Evolutionary conservation across 1,140 invertebrate genomes (phyloP).

Genomic region (Lutraria rhynchaena): DNA sequence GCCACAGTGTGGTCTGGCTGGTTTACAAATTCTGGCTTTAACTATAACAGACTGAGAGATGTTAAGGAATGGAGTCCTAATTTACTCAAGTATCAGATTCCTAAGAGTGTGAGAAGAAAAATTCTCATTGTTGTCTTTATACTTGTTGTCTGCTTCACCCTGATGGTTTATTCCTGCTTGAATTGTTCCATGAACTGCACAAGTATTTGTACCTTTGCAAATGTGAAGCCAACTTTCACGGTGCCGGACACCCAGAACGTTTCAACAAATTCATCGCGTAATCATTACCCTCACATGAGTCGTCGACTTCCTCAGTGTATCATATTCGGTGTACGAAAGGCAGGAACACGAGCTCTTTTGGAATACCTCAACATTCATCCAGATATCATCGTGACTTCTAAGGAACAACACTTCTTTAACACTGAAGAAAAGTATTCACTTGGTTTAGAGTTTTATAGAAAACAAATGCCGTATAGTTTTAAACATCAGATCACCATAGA

Average conservation of each 20-base stretch:
- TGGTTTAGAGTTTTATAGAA: conserved; percentile 82
- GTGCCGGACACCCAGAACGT: background rate
- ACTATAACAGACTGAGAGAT: background rate
- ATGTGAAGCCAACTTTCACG: conserved; percentile 11
- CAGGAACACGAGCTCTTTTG: conserved; percentile 83
- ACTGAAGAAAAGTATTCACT: conserved; percentile 78
- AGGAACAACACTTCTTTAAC: conserved; percentile 83
- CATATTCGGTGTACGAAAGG: conserved; percentile 83
- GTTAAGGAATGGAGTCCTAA: background rate
- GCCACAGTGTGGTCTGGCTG: background rate
- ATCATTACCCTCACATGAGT: conserved; percentile 55
- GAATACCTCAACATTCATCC: conserved; percentile 82
- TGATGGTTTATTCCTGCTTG: conserved; percentile 19
- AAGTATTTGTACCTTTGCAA: conserved; percentile 26
- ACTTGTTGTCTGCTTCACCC: conserved; percentile 18
- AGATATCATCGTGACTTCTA: conserved; percentile 74
- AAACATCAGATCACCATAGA: conserved; percentile 82
- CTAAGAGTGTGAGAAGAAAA: conserved; percentile 32
- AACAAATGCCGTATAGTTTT: conserved; percentile 77
- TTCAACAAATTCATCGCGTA: background rate
- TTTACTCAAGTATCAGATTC: conserved; percentile 18
- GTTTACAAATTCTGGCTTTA: conserved; percentile 20
- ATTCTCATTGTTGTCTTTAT: conserved; percentile 25
- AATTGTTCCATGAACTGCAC: conserved; percentile 3
- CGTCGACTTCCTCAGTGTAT: conserved; percentile 76